Evolutionary conservation across 2,888 invertebrate species (phyloP), one percentile per base, ranked within the genome.

Genomic region (Polymixis lichenea): DNA sequence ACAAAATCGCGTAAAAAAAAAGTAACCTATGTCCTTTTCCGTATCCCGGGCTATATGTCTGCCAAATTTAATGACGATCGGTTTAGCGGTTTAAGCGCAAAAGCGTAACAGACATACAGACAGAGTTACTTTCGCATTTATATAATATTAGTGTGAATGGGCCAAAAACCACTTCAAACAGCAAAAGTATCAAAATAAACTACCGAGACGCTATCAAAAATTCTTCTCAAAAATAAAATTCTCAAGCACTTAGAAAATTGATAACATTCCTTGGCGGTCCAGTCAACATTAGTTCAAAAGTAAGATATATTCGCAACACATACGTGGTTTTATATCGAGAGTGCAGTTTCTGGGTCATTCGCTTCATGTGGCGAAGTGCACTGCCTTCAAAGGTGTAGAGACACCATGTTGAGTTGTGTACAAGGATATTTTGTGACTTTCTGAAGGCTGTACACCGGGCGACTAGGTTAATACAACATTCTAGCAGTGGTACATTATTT

Each of bases 271-370:
- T 19, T 28, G 49, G 46, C 19, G 55, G 67, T 82, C 71, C 71
- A 77, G 82, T 76, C 85, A 68, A 82, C 85, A 82, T 85, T 76
- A 75, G 60, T 82, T 82, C 82, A 72, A 72, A 76, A 85, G 82
- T 82, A 85, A 85, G 75, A 86, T 76, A 80, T 83, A 79, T 78
- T 69, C 67, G 43, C 61, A 49, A 77, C 79, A 86, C 79, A 66
- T 66, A 58, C 62, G 56, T 62, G 79, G 83, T 88, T 82, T 72
- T 86, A 83, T 77, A 85, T 87, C 55, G 78, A 64, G 77, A 86
- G 79, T 85, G 78, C 87, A 78, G 84, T 88, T 89, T 88, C 86
- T 88, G 80, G 88, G 88, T 87, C 88, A 89, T 89, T 86, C 88
- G 89, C 70, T 84, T 84, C 86, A 87, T 87, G 84, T 78, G 70